A percentile compares a stretch with the other conserved stretches of the same genome.
These are phyloP conservation scores for Hyles vespertilio DNA, from an alignment of 1,140 invertebrate species.

Conservation along the genomic window DNA sequence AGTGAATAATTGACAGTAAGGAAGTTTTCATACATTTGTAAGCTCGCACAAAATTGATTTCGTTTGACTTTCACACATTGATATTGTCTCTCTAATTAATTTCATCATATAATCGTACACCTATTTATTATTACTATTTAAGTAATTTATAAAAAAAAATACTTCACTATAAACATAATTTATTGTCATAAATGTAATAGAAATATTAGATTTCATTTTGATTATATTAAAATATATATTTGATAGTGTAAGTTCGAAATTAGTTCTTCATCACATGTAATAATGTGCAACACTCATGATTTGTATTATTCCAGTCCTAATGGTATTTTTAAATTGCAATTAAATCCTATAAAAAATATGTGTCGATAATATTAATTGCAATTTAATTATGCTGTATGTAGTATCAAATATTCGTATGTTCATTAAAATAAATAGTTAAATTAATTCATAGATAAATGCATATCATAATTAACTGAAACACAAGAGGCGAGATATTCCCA, in stretches of 20 bases:
- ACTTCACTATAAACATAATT: conserved; percentile 54
- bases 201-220: conserved; percentile 69
- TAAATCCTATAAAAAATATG: no score
- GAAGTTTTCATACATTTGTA: conserved; percentile 12
- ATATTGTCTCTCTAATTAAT: conserved; percentile 75
- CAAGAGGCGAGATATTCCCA: conserved; percentile 26
- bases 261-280: conserved; percentile 47
- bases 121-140: conserved; percentile 74
- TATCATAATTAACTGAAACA: conserved; percentile 33
- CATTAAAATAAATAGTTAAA: conserved; percentile 56
- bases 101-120: conserved; percentile 57
- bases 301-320: conserved; percentile 33
- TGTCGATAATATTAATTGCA: no score
- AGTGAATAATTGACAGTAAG: conserved; percentile 8
- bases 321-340: no score
- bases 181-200: conserved; percentile 68
- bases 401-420: conserved; percentile 35
- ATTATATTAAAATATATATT: conserved; percentile 70
- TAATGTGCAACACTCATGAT: conserved; percentile 41
- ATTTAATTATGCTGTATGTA: no score
- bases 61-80: conserved; percentile 44
- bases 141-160: conserved; percentile 63
- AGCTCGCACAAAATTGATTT: conserved; percentile 19
- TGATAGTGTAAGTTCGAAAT: conserved; percentile 67
- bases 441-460: conserved; percentile 66